Conservation (phyloP, 2,888 invertebrate genomes). For the Sminthurides aquaticus region DNA sequence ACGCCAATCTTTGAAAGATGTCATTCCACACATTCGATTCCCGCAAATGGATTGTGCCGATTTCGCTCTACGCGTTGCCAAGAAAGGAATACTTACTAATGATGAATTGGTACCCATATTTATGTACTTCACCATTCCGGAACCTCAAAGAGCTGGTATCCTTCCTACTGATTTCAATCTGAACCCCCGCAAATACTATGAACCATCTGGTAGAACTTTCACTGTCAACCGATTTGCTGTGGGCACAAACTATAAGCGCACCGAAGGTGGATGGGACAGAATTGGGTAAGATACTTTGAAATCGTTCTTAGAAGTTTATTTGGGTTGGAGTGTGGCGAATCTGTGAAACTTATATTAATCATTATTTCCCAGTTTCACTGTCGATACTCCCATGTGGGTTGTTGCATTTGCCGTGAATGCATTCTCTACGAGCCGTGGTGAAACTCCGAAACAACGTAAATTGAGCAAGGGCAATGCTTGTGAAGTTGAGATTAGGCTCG, state of each 20-base stretch:
- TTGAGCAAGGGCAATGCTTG: conserved; percentile 16
- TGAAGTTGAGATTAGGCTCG: conserved; percentile 20
- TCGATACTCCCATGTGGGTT: conserved; percentile 22
- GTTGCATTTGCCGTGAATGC: conserved; percentile 21
- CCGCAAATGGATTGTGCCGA: conserved; percentile 18
- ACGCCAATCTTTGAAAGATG: conserved; percentile 10
- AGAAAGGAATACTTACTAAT: conserved; percentile 18
- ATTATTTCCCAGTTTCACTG: conserved; percentile 12
- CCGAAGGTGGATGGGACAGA: conserved; percentile 20
- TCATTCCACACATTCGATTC: conserved; percentile 18
- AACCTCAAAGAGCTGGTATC: conserved; percentile 9
- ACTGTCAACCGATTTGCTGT: conserved; percentile 21
- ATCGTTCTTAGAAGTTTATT: neutral
- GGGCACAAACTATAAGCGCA: conserved; percentile 19
- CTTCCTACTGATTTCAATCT: conserved; percentile 20
- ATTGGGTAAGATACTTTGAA: conserved; percentile 9
- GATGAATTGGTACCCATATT: conserved; percentile 20
- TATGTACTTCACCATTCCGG: conserved; percentile 21
- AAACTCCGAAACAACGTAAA: conserved; percentile 19
- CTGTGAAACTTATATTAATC: too few relatives aligned
- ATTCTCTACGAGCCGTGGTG: conserved; percentile 14
- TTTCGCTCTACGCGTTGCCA: conserved; percentile 18
- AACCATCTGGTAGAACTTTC: conserved; percentile 16
- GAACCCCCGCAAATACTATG: conserved; percentile 17
- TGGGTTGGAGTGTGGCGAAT: too few relatives aligned